Base-by-base conservation (phyloP, 2,797 vertebrate species). In the Tolypeutes matacus region DNA sequence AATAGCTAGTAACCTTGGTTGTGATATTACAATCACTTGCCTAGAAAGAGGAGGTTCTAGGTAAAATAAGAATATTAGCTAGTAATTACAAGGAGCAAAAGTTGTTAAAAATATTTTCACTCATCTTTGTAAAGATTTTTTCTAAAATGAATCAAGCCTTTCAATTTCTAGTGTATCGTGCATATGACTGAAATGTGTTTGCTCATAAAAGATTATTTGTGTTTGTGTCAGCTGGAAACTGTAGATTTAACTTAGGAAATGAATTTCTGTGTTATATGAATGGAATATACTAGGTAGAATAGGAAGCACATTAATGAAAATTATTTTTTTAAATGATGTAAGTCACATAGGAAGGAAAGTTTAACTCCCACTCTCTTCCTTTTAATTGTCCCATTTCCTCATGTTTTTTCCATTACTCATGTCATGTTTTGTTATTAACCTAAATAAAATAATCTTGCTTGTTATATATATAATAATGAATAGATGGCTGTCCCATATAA, bases 311-410 rank as follows among this genome's bases (percentile, higher is more conserved):
- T 69, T 93, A 86, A 91, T 56, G 53, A 95, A 95, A 80, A 82
- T 86, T 12, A 64, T 58, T 92, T 96, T 92, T 89, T 72, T 1
- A 42, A 83, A 96, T 95, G 94, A 97, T 95, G 96, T 97, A 94
- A 97, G 95, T 83, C 90, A 34, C 90, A 88, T 96, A 97, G 97
- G 97, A 97, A 97, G 96, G 95, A 95, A 97, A 96, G 90, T 88
- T 96, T 91, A 90, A 95, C 97, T 97, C 97, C 96, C 92, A 97
- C 96, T 95, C 96, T 96, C 75, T 97, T 97, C 96, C 96, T 94
- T 94, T 95, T 83, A 58, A 97, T 97, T 97, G 97, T 97, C 70
- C 95, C 86, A 70, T 91, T 97, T 97, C 96, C 97, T 97, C 90
- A 84, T 96, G 95, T 83, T 97, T 97, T 96, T 64, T 62, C 96